Evolutionary conservation across 2,888 invertebrate species (phyloP), one percentile per base, ranked within the genome.

Genomic region (Dyspetes luteomarginatus): DNA sequence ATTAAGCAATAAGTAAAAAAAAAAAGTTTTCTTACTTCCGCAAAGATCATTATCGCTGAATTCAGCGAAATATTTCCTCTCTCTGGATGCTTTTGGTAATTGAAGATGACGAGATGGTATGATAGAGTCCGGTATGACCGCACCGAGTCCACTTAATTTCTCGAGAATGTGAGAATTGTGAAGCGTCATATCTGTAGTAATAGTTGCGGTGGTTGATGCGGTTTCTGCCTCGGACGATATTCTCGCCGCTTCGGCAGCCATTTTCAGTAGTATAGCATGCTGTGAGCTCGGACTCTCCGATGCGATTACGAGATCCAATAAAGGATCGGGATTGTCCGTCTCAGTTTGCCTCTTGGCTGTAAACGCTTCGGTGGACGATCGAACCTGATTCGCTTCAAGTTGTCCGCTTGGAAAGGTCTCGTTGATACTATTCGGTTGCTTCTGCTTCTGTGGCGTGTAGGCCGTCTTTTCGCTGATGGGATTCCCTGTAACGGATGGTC

Each of bases 381-480:
- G 77, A 50, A 69, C 69, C 81, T 78, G 81, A 81, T 81, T 81
- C 73, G 77, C 64, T 48, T 81, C 71, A 56, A 67, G 72, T 58
- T 71, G 81, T 41, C 60, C 74, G 73, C 69, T 71, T 65, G 45
- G 73, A 19, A 36, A 43, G 60, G 56, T 68, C 50, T 58, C 77
- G 71, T 64, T 55, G 45, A 36, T 50, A 41, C 58, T 60, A 69
- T 71, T 84, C 82, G 69, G 88, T 84, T 69, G 87, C 86, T 72
- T 89, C 90, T 24, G 93, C 93, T 22, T 93, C 90, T 91, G 78
- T 92, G n/a, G n/a, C n/a, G n/a, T n/a, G n/a, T 74, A 69, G 64
- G 60, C 56, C n/a, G n/a, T n/a, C 77, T 69, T 71, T 60, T 36
- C 75, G 56, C 73, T 82, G 81, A 83, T 83, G 81, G 62, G 76